These are phyloP conservation scores for Silvanus unidentatus DNA, from an alignment of 2,888 invertebrate species.

Conservation along the genomic window DNA sequence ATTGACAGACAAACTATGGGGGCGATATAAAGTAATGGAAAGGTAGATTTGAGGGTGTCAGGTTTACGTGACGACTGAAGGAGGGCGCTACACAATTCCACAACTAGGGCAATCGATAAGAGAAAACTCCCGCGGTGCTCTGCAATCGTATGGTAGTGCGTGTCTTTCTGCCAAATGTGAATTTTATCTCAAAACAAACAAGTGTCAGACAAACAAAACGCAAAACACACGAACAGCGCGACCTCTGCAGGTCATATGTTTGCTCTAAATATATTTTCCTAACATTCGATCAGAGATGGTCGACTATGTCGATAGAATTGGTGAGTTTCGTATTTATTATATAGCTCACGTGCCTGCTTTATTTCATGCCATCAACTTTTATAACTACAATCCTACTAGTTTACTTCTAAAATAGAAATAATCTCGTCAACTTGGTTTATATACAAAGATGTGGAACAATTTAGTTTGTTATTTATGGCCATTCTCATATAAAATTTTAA, in stretches of 20 bases:
- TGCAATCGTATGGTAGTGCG: constrained; percentile 47
- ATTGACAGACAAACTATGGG: constrained; percentile 10
- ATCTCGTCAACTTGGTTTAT: constrained; percentile 5
- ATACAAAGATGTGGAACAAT: constrained; percentile 4
- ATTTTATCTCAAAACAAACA: constrained; percentile 34
- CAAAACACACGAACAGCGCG: constrained; percentile 10
- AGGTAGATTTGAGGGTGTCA: constrained; percentile 10
- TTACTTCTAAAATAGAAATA: constrained; percentile 4
- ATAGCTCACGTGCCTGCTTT: constrained; percentile 33
- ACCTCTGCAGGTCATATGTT: constrained; percentile 25
- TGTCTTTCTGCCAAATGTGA: constrained; percentile 41
- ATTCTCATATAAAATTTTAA: too few relatives aligned
- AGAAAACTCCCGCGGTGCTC: constrained; percentile 38
- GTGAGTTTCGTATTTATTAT: constrained; percentile 32
- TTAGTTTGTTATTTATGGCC: constrained; percentile 3
- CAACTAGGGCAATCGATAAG: constrained; percentile 63
- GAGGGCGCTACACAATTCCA: constrained; percentile 47
- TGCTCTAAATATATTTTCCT: constrained; percentile 14
- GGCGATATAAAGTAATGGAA: constrained; percentile 13
- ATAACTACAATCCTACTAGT: constrained; percentile 24
- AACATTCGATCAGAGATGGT: constrained; percentile 28
- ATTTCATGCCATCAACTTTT: constrained; percentile 31
- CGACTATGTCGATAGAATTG: constrained; percentile 41
- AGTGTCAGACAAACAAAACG: constrained; percentile 25
- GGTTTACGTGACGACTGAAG: constrained; percentile 13